Evolutionary conservation across 2,113 vertebrate genomes (phyloP).

Genomic region (Pontoporia blainvillei): DNA sequence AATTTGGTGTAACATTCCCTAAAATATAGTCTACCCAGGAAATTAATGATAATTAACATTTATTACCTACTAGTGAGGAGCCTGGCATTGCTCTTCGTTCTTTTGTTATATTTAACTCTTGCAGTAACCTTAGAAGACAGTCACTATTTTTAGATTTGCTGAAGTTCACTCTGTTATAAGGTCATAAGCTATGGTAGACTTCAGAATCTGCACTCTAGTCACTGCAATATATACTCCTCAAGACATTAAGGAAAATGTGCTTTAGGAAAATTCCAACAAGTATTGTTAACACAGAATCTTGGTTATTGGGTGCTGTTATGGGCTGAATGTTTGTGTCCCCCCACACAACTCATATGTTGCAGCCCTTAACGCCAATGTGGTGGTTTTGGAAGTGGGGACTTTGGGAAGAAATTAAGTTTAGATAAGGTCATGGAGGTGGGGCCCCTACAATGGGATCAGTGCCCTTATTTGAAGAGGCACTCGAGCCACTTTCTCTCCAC

Average conservation of each 20-base stretch:
- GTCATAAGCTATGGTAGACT: not conserved
- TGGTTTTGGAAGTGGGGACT: not conserved
- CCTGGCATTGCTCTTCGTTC: not conserved
- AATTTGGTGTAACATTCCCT: not conserved
- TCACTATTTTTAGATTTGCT: not conserved
- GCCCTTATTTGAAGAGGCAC: not conserved
- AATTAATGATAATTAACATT: constrained; percentile 11
- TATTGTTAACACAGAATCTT: not conserved
- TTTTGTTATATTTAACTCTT: not conserved
- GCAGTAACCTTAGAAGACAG: not conserved
- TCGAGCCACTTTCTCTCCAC: not conserved
- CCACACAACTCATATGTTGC: not conserved
- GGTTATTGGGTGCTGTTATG: not conserved
- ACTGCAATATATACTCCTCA: not conserved
- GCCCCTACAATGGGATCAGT: too few relatives aligned
- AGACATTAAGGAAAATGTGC: not conserved
- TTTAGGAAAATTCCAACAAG: not conserved
- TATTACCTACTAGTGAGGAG: not conserved
- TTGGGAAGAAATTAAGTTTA: not conserved
- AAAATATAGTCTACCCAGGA: not conserved
- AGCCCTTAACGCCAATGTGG: fast-evolving
- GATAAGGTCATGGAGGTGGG: not conserved
- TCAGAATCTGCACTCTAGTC: not conserved
- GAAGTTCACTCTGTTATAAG: not conserved
- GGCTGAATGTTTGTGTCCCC: not conserved